Evolutionary conservation across 2,888 invertebrate species (phyloP).

Genomic region (Scotopteryx bipunctaria): DNA sequence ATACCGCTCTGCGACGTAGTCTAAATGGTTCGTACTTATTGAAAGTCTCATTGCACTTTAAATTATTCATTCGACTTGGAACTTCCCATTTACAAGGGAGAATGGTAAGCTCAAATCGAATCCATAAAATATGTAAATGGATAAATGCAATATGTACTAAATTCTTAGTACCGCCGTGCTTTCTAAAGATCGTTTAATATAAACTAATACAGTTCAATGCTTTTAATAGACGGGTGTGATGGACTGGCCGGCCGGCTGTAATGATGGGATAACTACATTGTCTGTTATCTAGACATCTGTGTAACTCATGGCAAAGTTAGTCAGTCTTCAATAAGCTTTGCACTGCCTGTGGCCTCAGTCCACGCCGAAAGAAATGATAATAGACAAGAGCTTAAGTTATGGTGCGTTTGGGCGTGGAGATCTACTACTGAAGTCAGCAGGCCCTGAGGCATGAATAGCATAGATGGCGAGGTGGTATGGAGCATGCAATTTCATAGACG

Average conservation of each 20-base stretch:
- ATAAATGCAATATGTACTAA: conserved; percentile 18
- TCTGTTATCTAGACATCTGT: conserved; percentile 1
- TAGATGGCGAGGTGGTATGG: neutral
- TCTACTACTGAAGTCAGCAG: conserved; percentile 5
- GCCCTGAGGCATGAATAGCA: neutral
- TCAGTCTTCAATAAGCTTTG: neutral
- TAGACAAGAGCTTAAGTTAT: neutral
- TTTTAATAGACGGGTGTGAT: neutral
- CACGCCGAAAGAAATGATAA: neutral
- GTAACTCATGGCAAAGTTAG: neutral
- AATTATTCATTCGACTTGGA: conserved; percentile 14
- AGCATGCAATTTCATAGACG: conserved; percentile 7
- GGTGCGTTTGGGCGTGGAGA: neutral
- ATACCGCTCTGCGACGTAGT: neutral
- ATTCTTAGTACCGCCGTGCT: conserved; percentile 15
- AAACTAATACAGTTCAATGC: conserved; percentile 1
- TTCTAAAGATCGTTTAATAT: conserved; percentile 23
- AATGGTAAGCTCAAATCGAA: conserved; percentile 4
- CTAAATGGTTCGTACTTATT: neutral
- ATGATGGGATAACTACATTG: conserved; percentile 11
- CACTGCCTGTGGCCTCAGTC: conserved; percentile 2
- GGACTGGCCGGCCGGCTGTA: neutral
- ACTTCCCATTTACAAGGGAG: conserved; percentile 2
- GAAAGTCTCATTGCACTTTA: neutral
- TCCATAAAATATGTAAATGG: conserved; percentile 22